A percentile compares a stretch with the other conserved stretches of the same genome.
phyloP scores from a whole-genome alignment of 2,113 vertebrate species.

The Panurus biarmicus region DNA sequence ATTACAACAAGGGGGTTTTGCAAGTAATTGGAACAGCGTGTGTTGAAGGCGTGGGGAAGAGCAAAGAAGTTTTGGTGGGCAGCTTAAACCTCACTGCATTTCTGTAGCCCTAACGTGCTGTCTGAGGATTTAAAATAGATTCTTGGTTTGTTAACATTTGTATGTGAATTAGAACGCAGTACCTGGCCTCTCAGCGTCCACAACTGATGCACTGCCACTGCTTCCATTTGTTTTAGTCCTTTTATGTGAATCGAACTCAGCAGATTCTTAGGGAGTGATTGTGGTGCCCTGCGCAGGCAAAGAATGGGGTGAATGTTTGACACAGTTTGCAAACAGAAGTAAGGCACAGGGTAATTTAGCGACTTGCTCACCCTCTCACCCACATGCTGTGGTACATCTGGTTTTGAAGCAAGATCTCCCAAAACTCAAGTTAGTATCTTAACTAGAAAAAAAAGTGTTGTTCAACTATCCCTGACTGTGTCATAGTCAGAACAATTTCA shows the following conservation, averaged over 20 bases:
- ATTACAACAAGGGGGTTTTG: slow-evolving; percentile 12
- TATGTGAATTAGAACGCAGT: neutral
- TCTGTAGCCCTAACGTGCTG: neutral
- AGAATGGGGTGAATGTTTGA: neutral
- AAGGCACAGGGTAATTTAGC: neutral
- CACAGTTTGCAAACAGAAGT: neutral
- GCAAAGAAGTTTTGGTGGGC: neutral
- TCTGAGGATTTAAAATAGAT: neutral
- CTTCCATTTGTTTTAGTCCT: neutral
- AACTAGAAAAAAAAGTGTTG: neutral
- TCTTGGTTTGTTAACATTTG: neutral
- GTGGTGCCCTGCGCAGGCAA: neutral
- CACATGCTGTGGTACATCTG: neutral
- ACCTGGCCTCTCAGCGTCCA: neutral
- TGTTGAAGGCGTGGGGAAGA: neutral
- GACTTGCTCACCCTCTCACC: neutral
- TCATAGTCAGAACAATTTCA: neutral
- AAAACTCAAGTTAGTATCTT: neutral
- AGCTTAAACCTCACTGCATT: neutral
- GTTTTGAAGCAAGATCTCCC: neutral
- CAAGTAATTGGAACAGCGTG: slow-evolving; percentile 20
- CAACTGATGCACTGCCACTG: neutral
- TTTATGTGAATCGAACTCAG: neutral
- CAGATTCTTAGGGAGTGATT: neutral
- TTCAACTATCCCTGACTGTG: neutral